Evolutionary conservation across 1,140 invertebrate species (phyloP), one percentile per base, ranked within the genome.

Genomic region (Trichonephila clavipes): DNA sequence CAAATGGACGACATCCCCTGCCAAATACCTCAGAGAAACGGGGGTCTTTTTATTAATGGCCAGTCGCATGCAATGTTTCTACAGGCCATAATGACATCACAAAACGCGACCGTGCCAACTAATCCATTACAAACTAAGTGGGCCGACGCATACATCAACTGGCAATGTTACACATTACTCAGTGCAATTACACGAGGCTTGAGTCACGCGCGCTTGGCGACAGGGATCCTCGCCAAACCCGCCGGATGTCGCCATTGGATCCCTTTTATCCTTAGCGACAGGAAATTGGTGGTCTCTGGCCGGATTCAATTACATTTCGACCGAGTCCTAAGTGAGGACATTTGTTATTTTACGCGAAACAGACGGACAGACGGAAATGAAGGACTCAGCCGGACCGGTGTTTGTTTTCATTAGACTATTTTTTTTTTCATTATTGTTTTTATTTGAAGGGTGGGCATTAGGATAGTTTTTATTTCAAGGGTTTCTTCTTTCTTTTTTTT

Each of bases 181-280:
- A 77, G 69, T 34, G 69, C 88, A 90, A 77, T 90, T 90, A 90
- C 88, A 90, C 18, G 61, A 87, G 58, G 16, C 40, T 18, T 90
- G 88, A 77, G 88, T 77, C 69, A 77, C 69, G 88, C 88, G 40
- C 44, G 28, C 10, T 77, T 59, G 44, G 88, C 14, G 21, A 21
- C 24, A 16, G 6, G 28, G 24, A 18, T 28, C 24, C 24, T 12
- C 24, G 51, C 34, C 88, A 34, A 90, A 77, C 2, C 61, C 69
- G 18, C 88, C 88, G 88, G 88, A 90, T 81, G 88, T 90, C 88
- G 88, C 88, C 88, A 90, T 51, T 81, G 88, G 88, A 90, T 90
- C 88, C 28, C 88, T 90, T 90, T 77, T 77, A 77, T 77, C 69
- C 69, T 34, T 77, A 77, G 69, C 44, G 88, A 40, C 88, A 90